These are phyloP conservation scores for Chelonia mydas DNA, from an alignment of 2,797 vertebrate genomes.

Conservation along the genomic window DNA sequence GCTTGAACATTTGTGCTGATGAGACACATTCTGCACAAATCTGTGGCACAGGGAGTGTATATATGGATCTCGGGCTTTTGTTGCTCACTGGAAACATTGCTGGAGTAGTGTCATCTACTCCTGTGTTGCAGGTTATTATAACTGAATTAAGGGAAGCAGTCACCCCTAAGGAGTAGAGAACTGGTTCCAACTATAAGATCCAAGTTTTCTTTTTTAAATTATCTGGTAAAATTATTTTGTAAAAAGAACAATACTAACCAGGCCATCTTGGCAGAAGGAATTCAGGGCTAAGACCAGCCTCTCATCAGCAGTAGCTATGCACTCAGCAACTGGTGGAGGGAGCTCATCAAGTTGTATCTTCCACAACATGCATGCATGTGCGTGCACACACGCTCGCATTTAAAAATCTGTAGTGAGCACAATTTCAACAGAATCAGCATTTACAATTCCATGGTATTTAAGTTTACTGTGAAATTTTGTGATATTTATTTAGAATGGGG, in stretches of 20 bases:
- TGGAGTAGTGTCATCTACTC: background rate
- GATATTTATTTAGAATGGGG: background rate
- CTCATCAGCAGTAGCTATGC: background rate
- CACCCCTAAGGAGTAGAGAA: background rate
- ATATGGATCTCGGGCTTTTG: background rate
- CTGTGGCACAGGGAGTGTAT: background rate
- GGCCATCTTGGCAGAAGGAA: background rate
- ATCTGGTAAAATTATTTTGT: background rate
- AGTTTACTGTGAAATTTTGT: background rate
- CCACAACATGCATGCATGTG: background rate
- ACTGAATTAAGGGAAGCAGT: background rate
- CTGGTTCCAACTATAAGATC: background rate
- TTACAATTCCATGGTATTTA: background rate
- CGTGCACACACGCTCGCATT: background rate
- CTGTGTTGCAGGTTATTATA: background rate
- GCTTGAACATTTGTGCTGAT: background rate
- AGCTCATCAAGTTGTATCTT: background rate
- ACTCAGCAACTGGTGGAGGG: background rate
- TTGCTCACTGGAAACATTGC: background rate
- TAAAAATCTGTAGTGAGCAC: background rate
- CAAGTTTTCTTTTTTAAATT: background rate
- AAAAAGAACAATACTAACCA: background rate
- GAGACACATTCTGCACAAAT: background rate
- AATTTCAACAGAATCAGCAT: background rate
- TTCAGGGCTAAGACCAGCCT: background rate